These are phyloP conservation scores for Steinernema carpocapsae DNA, from an alignment of 2,888 invertebrate genomes.

Conservation along the genomic window DNA sequence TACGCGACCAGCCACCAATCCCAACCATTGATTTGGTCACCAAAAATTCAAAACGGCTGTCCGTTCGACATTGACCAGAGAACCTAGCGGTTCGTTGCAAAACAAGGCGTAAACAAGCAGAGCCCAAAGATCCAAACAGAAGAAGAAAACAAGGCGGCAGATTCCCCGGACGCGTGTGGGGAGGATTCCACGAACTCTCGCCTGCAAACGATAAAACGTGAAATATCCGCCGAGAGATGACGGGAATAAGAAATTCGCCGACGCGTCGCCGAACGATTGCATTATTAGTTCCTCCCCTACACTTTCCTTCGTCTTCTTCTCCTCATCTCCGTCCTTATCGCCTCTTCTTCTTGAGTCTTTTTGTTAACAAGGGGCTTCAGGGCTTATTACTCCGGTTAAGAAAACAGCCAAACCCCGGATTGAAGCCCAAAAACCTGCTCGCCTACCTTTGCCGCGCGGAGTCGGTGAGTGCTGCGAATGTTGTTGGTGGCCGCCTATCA, in stretches of 20 bases:
- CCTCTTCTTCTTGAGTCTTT: too few relatives aligned
- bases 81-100: too few relatives aligned
- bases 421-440: background rate
- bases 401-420: too few relatives aligned
- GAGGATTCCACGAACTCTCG: background rate
- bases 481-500: slow-evolving; percentile 24
- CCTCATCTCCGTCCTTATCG: too few relatives aligned
- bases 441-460: slow-evolving; percentile 27
- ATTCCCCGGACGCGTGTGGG: background rate
- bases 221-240: background rate
- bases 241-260: background rate
- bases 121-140: background rate
- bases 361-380: too few relatives aligned
- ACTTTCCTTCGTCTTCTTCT: background rate
- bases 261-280: slow-evolving; percentile 4
- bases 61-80: too few relatives aligned
- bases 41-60: too few relatives aligned
- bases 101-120: background rate
- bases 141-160: background rate
- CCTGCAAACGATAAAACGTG: background rate
- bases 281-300: slow-evolving; percentile 1
- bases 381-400: too few relatives aligned
- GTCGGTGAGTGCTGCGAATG: slow-evolving; percentile 10
- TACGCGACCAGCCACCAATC: too few relatives aligned
- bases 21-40: too few relatives aligned